Base-by-base conservation (phyloP, 2,113 vertebrate species). In the Orthonyx spaldingii region DNA sequence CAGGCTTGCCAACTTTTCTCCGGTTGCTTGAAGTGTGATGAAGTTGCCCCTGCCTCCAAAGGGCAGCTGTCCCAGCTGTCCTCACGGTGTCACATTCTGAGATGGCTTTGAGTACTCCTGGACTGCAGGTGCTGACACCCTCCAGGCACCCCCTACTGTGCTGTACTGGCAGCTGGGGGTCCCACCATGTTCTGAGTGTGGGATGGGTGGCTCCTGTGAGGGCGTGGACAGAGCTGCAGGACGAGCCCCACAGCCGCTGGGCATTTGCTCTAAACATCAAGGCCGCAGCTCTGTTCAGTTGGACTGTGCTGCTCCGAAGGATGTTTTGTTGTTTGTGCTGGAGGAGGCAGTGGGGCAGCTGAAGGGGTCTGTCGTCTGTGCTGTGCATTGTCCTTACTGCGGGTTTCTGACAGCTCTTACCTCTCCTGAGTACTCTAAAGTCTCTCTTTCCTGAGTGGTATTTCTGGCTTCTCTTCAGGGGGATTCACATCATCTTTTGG, bases 171-270 rank as follows among this genome's bases (percentile, higher is more conserved):
- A 9, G 35, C n/a, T 75, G 52, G 20, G 16, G 49, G 50, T 64
- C 57, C 11, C 2, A 1, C 20, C 0, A 1, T 9, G 42, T 26
- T 28, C 55, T 20, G 19, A 14, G 41, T 27, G 30, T 0, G 0
- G 33, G 14, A 37, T 2, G 6, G 61, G 41, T 11, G 15, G 12
- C 64, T 59, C 50, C 24, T 21, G 4, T 14, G 23, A 60, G 28
- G 59, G n/a, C 9, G 7, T 60, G 32, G 47, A 16, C 18, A 20
- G 18, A 32, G 37, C 10, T 32, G 26, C 11, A 41, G 87, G 33
- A 39, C 17, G 15, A 16, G n/a, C 35, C 41, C 35, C 0, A 1
- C 33, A 56, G 35, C 2, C 0, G 2, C 49, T 28, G 56, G 47
- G 41, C 7, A 1, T 63, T 59, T 60, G 16, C 39, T 63, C 35